A percentile compares a stretch with the other conserved stretches of the same genome.
Conservation (phyloP, 2,888 invertebrate genomes). For the Ormyrus pomaceus region DNA sequence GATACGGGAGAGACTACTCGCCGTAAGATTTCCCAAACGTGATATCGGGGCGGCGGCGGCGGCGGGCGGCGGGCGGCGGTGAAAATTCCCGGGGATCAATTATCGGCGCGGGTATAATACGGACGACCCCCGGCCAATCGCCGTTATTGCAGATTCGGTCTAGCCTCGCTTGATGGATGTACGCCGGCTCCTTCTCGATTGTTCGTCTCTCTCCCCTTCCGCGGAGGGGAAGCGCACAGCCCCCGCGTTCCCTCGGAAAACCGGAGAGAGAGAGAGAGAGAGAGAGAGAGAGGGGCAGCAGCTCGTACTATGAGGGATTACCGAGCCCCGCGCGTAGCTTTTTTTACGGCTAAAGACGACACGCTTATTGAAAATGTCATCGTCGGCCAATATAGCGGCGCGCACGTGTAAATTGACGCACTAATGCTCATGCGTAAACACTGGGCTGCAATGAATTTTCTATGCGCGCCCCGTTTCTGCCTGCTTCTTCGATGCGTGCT, state of each 20-base stretch:
- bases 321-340: constrained; percentile 13
- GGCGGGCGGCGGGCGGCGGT: constrained; percentile 2
- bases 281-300: no score
- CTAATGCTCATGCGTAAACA: constrained; percentile 35
- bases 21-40: constrained; percentile 50
- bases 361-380: constrained; percentile 52
- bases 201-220: constrained; percentile 34
- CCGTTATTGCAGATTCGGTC: constrained; percentile 55
- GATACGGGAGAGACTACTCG: neutral
- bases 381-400: constrained; percentile 18
- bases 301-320: constrained; percentile 48
- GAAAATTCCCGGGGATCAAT: constrained; percentile 55
- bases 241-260: constrained; percentile 35
- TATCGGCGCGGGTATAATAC: constrained; percentile 46
- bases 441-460: constrained; percentile 41
- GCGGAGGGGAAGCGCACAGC: constrained; percentile 18
- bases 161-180: constrained; percentile 54
- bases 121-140: constrained; percentile 49
- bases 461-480: constrained; percentile 2
- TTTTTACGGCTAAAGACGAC: constrained; percentile 33
- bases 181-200: constrained; percentile 44
- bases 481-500: neutral
- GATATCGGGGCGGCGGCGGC: constrained; percentile 20
- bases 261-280: neutral
- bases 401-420: constrained; percentile 50